Base-by-base conservation (phyloP, 2,888 invertebrate species). In the Tetragonisca angustula region DNA sequence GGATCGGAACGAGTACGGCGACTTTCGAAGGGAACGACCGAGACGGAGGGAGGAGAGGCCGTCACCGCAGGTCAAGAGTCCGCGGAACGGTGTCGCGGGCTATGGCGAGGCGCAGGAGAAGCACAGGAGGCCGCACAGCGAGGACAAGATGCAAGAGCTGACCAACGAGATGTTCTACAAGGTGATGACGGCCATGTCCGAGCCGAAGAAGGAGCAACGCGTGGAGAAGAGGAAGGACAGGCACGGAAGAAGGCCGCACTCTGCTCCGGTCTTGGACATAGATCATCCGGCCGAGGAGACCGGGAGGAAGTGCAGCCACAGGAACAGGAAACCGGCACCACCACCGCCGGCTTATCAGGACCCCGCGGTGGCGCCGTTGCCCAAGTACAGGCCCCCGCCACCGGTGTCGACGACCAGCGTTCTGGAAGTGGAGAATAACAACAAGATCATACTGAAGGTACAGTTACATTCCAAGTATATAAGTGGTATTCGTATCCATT, bases 231-330 rank as follows among this genome's bases (percentile, higher is more conserved):
- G 87, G 61, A 87, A 80, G 24, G 88, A 87, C n/a, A 89, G 85
- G 19, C 89, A 90, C 61, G 90, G 85, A 6, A 87, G 90, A 52
- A 87, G 93, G 62, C 94, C 94, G 6, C 93, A 92, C 69, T 94
- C 94, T 0, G 93, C 94, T 0, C 94, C 94, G 0, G 91, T 93
- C 9, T 89, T 93, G 73, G 93, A 93, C 50, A 88, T 86, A 4
- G 92, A 92, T 36, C 83, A 83, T n/a, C 86, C 86, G 2, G 21
- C n/a, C 4, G 90, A 90, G n/a, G 90, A 90, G 54, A 80, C 49
- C 43, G 90, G 83, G 78, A 90, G 82, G 78, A 89, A 88, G 50
- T 91, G 92, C 65, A 79, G 84, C 6, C 91, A 92, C 69, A 88
- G 90, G 56, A 86, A 90, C 15, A 87, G 90, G 68, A 93, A 92